Percentiles rank a stretch among this genome's conserved stretches.
phyloP scores from a whole-genome alignment of 2,113 vertebrate genomes.

The Burhinus oedicnemus region DNA sequence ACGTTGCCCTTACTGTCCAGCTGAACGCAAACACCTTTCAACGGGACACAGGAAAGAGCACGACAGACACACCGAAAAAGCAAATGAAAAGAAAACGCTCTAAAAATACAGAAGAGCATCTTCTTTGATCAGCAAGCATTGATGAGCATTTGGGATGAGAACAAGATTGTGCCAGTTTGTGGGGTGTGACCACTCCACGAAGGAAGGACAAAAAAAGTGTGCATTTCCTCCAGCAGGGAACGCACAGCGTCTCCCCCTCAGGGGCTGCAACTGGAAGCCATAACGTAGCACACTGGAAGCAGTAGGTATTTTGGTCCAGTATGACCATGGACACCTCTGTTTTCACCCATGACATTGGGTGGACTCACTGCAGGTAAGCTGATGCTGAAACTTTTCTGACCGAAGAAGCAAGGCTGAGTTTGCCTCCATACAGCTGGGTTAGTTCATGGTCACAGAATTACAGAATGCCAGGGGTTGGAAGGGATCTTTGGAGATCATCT shows the following conservation, averaged over 20 bases:
- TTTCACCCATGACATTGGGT: accelerated
- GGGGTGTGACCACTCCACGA: neutral
- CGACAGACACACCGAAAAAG: accelerated
- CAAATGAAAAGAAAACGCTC: neutral
- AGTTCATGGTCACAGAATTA: neutral
- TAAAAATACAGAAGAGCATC: neutral
- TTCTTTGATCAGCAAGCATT: neutral
- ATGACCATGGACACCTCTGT: neutral
- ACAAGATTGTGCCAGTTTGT: neutral
- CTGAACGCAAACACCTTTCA: neutral
- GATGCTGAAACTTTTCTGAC: neutral
- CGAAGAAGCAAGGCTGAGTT: neutral
- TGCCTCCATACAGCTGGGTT: neutral
- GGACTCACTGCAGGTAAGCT: accelerated
- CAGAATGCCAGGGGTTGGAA: neutral
- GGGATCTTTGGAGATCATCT: neutral
- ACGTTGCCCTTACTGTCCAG: neutral
- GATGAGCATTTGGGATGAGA: neutral
- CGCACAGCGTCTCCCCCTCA: neutral
- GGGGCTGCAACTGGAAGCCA: neutral
- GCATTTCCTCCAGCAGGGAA: neutral
- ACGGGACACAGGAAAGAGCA: neutral
- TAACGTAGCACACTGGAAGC: neutral
- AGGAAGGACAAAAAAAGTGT: neutral
- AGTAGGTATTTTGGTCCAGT: neutral